Base-by-base conservation (phyloP, 2,797 vertebrate genomes). In the Pseudochromis fuscus region DNA sequence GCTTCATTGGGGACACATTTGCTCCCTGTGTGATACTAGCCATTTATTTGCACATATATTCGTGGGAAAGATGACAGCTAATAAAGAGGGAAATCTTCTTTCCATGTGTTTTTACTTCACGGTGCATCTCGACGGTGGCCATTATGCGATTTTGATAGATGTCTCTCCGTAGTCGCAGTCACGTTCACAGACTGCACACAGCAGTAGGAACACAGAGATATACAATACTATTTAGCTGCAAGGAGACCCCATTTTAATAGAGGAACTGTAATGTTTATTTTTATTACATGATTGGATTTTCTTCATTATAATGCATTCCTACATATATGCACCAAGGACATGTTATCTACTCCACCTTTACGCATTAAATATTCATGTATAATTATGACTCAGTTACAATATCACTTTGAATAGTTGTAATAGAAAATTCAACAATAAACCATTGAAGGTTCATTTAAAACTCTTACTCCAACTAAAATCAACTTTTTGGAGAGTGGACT, bases 41-140 rank as follows among this genome's bases (percentile, higher is more conserved):
- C 95, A 92, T 97, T 98, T 97, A 98, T 98, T 97, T 96, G 96
- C 96, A 95, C 97, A 96, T 98, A 96, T 95, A 96, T 98, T 96
- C 95, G 88, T 92, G 86, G 69, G 72, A 92, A 95, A 90, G 94
- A 96, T 96, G 96, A 96, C 96, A 96, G 95, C 94, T 97, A 97
- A 98, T 98, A 97, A 97, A 96, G 84, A 88, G 75, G 92, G 90
- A 93, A 92, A 93, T 95, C 94, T 95, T 95, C 95, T 91, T 94
- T 93, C 75, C 77, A 92, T 81, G 91, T 95, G 95, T 95, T 97
- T 96, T 96, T 96, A 95, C 95, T 95, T 95, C 93, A 49, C 84
- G 85, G 89, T 90, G 94, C 92, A 79, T 93, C 93, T 93, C 93
- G 88, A 95, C 91, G 87, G 84, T 58, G 91, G 93, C 92, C 92